A percentile compares a stretch with the other conserved stretches of the same genome.
Conservation (phyloP, 2,113 vertebrate species). For the Gobio gobio region DNA sequence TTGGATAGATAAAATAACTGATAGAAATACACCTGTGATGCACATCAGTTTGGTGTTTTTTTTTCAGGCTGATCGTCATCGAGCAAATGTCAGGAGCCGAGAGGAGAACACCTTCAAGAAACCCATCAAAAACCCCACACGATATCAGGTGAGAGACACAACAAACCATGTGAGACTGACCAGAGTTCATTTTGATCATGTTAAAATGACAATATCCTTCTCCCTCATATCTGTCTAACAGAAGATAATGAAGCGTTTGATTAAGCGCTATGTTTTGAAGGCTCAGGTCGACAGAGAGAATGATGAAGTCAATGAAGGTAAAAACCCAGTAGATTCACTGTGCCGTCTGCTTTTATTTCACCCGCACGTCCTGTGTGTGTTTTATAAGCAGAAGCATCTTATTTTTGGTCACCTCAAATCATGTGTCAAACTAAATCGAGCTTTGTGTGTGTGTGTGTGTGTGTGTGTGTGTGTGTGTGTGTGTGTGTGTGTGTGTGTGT, state of each 20-base stretch:
- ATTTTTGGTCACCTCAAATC: not conserved
- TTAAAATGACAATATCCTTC: not conserved
- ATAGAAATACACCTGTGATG: too few relatives aligned
- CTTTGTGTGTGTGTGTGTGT: constrained; percentile 23
- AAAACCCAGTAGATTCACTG: constrained; percentile 56
- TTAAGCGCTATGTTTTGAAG: constrained; percentile 95
- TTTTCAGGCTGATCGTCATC: constrained; percentile 85
- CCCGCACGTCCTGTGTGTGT: not conserved
- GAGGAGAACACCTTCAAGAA: constrained; percentile 85
- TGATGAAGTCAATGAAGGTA: constrained; percentile 98
- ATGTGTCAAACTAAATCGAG: not conserved
- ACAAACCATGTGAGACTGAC: constrained; percentile 5
- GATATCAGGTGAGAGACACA: constrained; percentile 86
- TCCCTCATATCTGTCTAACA: constrained; percentile 63
- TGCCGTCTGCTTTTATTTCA: constrained; percentile 6
- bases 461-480: constrained; percentile 39
- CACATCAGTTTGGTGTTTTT: not conserved
- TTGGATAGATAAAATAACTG: not conserved
- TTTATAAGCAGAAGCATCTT: too few relatives aligned
- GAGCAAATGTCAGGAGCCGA: constrained; percentile 77
- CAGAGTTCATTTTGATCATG: not conserved
- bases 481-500: constrained; percentile 29
- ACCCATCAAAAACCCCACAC: constrained; percentile 88
- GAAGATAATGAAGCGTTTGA: constrained; percentile 98
- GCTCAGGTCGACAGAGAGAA: constrained; percentile 96